phyloP scores from a whole-genome alignment of 2,888 invertebrate species.

The Ophonus ardosiacus region DNA sequence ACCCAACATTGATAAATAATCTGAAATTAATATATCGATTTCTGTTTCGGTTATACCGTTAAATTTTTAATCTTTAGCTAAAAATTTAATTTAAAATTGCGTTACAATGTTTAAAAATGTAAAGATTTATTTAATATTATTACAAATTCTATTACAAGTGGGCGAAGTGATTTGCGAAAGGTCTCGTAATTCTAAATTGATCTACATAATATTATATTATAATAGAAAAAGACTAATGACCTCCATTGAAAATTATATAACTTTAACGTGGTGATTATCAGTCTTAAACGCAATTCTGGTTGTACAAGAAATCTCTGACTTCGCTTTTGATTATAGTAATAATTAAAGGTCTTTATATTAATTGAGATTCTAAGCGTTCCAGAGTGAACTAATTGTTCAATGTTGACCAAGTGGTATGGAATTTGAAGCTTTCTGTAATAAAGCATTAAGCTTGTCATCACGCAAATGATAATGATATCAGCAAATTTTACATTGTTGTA shows the following conservation, averaged over 20 bases:
- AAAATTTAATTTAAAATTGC: too few species aligned
- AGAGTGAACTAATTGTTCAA: neutral
- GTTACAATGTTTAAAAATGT: too few species aligned
- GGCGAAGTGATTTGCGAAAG: too few species aligned
- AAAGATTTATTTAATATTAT: too few species aligned
- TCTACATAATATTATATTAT: neutral
- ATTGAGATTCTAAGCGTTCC: neutral
- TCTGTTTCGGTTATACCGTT: too few species aligned
- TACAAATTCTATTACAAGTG: too few species aligned
- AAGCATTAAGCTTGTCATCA: neutral
- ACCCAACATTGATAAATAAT: too few species aligned
- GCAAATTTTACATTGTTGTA: neutral
- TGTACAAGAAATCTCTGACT: neutral
- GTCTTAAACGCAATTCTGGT: neutral
- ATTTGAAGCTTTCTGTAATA: neutral
- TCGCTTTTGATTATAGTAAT: neutral
- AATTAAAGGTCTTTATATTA: neutral
- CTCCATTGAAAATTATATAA: neutral
- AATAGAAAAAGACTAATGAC: neutral
- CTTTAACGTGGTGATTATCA: neutral
- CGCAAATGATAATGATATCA: neutral
- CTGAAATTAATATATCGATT: too few species aligned
- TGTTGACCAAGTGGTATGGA: neutral
- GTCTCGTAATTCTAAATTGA: too few species aligned
- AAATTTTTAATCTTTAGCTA: too few species aligned